Conservation (phyloP, 2,113 vertebrate genomes). For the Clarias batrachus region DNA sequence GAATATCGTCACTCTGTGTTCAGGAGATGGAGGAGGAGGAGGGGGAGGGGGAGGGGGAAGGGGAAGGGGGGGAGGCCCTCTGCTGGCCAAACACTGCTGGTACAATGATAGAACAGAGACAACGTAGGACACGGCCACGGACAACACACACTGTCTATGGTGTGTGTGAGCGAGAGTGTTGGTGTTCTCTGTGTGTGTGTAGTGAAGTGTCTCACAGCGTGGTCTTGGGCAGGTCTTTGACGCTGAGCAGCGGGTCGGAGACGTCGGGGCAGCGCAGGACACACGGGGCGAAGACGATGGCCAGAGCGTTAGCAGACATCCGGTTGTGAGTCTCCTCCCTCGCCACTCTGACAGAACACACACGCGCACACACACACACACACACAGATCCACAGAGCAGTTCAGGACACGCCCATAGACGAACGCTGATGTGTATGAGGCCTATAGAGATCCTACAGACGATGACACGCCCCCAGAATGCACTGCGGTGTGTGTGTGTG, state of each 20-base stretch:
- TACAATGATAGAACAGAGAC: no score
- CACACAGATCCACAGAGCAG: neutral
- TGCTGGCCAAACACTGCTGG: no score
- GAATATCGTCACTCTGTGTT: no score
- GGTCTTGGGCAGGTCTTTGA: constrained; percentile 90
- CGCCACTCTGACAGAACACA: constrained; percentile 78
- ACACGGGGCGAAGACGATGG: constrained; percentile 95
- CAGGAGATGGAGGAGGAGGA: no score
- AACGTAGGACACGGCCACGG: no score
- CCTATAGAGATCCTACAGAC: neutral
- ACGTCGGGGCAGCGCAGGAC: constrained; percentile 84
- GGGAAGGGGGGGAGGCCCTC: no score
- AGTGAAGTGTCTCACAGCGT: constrained; percentile 80
- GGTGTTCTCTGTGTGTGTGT: neutral
- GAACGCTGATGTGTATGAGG: neutral
- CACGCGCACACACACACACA: neutral
- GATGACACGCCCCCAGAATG: no score
- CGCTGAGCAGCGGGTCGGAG: constrained; percentile 85
- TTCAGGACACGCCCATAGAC: neutral
- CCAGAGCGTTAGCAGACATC: constrained; percentile 86
- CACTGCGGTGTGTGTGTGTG: neutral
- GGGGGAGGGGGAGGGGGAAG: no score
- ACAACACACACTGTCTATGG: no score
- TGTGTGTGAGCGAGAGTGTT: neutral
- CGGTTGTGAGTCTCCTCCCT: constrained; percentile 89